Base-by-base conservation (phyloP, 2,888 invertebrate genomes). In the Malachius bipustulatus region DNA sequence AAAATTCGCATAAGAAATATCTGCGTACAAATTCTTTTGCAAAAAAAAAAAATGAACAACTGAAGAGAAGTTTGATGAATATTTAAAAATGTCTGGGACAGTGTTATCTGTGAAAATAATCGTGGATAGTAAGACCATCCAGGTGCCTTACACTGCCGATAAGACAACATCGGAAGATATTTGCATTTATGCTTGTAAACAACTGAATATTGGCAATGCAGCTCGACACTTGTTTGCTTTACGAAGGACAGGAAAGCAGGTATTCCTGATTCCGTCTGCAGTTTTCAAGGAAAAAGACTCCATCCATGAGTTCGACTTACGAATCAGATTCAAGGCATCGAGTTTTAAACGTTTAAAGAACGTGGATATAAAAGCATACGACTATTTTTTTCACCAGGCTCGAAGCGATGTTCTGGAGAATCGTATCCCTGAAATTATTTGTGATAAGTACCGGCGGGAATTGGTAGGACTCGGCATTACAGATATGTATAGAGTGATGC, bases 301-400 rank as follows among this genome's bases (percentile, higher is more conserved):
- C 35, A 62, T 63, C 38, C 62, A 69, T 36, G 71, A 71, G 47
- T 76, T 78, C 52, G 82, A 84, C 48, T 77, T 89, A 47, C 73
- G 88, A 41, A 71, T 90, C 51, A 71, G 90, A 34, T 89, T 79
- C 56, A 87, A 84, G 64, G 70, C 77, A 14, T 75, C 79, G 2
- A 70, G 70, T 47, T 57, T 80, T 28, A 62, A 67, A 8, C 67
- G 72, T 45, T 60, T 84, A 32, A 72, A 71, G 48, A 70, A 71
- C 37, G 62, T 82, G 32, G 89, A 90, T 62, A 61, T 67, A 31
- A 72, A 71, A 35, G 81, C 89, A 1, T 89, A 83, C 56, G 77
- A 87, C 51, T 90, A 88, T 59, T 81, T 81, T 55, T 91, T 84
- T 55, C 77, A 79, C 60, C 90, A 89, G 74, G 82, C 80, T 29